Base-by-base conservation (phyloP, 2,888 invertebrate genomes). In the Torymus tubicola region DNA sequence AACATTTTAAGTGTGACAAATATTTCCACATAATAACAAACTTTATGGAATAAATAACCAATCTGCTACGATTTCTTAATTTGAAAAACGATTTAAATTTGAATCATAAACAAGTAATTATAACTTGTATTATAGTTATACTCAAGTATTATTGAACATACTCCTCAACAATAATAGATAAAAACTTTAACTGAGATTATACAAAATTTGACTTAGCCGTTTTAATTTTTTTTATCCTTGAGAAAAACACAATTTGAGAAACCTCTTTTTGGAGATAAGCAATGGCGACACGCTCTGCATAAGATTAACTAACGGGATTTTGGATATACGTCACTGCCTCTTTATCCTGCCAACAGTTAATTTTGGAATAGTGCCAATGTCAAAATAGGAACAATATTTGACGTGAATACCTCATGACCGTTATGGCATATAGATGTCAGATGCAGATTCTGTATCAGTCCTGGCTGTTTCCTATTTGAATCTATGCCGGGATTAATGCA, bases 321-420 rank as follows among this genome's bases (percentile, higher is more conserved):
- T 31, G 31, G 55, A 16, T 24, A 8, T 12, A 57, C 16, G 55
- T 64, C 31, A 64, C n/a, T 4, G 42, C 12, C 52, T 4, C 70
- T 64, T 57, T 57, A 18, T 31, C 57, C 16, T 63, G 16, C 52
- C 18, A 63, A 64, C 73, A 73, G 64, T 73, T 73, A 31, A 64
- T 64, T 73, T 73, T 73, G 57, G 55, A 73, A 16, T 10, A 52
- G 8, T 14, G 73, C 64, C 57, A 73, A 42, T 57, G 42, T 55
- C 18, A 53, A 64, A 73, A 14, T 16, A 14, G 18, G 13, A 55
- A 31, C 31, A 31, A 31, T 31, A 31, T 31, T 31, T 16, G 55
- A 55, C 63, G 64, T 55, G 64, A 60, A 57, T 68, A 16, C 64
- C 64, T 60, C 64, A 55, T 42, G 31, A 69, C 57, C 69, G 69